phyloP scores from a whole-genome alignment of 2,888 invertebrate species.

The Hirtodrosophila duncani region DNA sequence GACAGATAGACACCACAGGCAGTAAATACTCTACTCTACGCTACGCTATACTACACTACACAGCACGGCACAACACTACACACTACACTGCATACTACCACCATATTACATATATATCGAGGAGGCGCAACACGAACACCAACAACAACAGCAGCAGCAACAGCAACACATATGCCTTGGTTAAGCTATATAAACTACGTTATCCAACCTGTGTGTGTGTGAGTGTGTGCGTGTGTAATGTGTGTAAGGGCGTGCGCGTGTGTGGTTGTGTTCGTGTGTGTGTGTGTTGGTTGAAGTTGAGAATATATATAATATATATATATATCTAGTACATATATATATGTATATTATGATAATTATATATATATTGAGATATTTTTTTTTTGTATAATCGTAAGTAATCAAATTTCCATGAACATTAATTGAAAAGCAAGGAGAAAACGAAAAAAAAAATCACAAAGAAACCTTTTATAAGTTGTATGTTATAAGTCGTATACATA shows the following conservation, averaged over 20 bases:
- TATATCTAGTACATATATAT: conserved; percentile 35
- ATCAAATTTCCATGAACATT: conserved; percentile 71
- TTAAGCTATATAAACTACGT: conserved; percentile 62
- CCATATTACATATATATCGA: too few relatives aligned
- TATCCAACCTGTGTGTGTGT: conserved; percentile 56
- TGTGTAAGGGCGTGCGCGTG: too few relatives aligned
- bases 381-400: conserved; percentile 62
- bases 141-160: too few relatives aligned
- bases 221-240: too few relatives aligned
- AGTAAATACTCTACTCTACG: conserved; percentile 73
- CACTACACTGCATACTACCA: too few relatives aligned
- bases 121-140: too few relatives aligned
- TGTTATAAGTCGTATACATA: conserved; percentile 52
- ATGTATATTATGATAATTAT: conserved; percentile 24
- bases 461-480: conserved; percentile 69
- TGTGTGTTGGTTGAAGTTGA: too few relatives aligned
- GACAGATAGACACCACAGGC: too few relatives aligned
- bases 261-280: too few relatives aligned
- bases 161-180: too few relatives aligned
- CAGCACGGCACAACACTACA: too few relatives aligned
- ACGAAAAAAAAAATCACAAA: conserved; percentile 49
- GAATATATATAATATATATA: conserved; percentile 35
- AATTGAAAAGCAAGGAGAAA: conserved; percentile 68
- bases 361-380: conserved; percentile 47
- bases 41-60: conserved; percentile 60